Conservation (phyloP, 2,888 invertebrate genomes). For the Philonicus albiceps region DNA sequence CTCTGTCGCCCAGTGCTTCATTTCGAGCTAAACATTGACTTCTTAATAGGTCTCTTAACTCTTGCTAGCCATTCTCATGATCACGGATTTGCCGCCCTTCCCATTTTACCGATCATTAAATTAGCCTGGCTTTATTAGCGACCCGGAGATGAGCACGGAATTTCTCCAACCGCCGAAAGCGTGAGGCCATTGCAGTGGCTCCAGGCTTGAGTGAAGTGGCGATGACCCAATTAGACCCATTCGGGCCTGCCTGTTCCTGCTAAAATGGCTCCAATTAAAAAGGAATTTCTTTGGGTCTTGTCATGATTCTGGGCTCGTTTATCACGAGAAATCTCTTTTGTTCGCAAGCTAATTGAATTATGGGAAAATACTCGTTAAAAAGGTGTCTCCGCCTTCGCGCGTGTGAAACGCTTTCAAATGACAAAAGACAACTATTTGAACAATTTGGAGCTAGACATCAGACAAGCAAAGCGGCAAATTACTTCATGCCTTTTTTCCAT, state of each 20-base stretch:
- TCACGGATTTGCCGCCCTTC: not conserved
- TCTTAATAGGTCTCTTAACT: constrained; percentile 1
- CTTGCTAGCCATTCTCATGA: not conserved
- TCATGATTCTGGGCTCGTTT: not conserved
- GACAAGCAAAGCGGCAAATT: not conserved
- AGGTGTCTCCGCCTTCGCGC: not conserved
- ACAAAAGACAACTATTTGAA: not conserved
- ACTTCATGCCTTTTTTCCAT: not conserved
- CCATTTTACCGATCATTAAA: not conserved
- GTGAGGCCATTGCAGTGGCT: not conserved
- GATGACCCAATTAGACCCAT: constrained; percentile 35
- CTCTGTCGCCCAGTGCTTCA: not conserved
- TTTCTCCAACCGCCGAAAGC: not conserved
- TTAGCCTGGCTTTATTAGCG: not conserved
- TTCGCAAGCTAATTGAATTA: constrained; percentile 17
- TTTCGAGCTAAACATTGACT: not conserved
- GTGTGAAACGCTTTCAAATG: not conserved
- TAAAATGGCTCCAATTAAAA: not conserved
- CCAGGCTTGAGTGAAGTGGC: not conserved
- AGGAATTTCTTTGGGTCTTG: constrained; percentile 10
- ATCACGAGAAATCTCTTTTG: not conserved
- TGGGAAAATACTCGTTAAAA: constrained; percentile 14
- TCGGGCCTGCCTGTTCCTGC: no score
- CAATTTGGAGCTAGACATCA: not conserved
- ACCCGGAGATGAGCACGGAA: not conserved